Percentiles rank a stretch among this genome's conserved stretches.
Conservation (phyloP, 2,113 vertebrate genomes). For the Monopterus albus region DNA sequence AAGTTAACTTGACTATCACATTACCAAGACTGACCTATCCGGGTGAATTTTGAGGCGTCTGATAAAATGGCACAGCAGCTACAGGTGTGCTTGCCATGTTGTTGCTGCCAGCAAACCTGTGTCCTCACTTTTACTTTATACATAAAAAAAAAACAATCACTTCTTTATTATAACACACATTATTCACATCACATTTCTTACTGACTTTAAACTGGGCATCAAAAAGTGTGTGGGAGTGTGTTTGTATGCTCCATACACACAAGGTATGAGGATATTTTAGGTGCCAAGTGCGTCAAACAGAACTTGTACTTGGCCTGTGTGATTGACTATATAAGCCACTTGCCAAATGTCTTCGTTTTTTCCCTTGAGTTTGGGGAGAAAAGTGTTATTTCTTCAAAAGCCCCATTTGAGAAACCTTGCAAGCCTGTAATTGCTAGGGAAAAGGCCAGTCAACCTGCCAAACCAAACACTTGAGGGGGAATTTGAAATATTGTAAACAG, state of each 20-base stretch:
- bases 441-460: constrained; percentile 79
- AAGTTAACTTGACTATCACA: no score
- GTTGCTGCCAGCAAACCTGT: no score
- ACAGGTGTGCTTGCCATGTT: no score
- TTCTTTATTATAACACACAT: constrained; percentile 22
- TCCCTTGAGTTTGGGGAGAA: constrained; percentile 69
- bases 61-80: no score
- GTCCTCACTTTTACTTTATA: no score
- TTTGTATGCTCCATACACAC: constrained; percentile 39
- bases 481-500: constrained; percentile 84
- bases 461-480: constrained; percentile 82
- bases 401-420: constrained; percentile 82
- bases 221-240: constrained; percentile 29
- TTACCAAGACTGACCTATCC: no score
- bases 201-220: constrained; percentile 18
- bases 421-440: constrained; percentile 81
- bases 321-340: constrained; percentile 72
- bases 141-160: no score
- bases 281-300: constrained; percentile 77
- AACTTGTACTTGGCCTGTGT: constrained; percentile 60
- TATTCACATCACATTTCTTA: constrained; percentile 36
- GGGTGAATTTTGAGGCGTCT: no score
- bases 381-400: constrained; percentile 84
- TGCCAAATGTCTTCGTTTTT: constrained; percentile 74
- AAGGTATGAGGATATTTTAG: constrained; percentile 72